phyloP scores from a whole-genome alignment of 1,140 invertebrate species.

The Druon quercuslanigerum region DNA sequence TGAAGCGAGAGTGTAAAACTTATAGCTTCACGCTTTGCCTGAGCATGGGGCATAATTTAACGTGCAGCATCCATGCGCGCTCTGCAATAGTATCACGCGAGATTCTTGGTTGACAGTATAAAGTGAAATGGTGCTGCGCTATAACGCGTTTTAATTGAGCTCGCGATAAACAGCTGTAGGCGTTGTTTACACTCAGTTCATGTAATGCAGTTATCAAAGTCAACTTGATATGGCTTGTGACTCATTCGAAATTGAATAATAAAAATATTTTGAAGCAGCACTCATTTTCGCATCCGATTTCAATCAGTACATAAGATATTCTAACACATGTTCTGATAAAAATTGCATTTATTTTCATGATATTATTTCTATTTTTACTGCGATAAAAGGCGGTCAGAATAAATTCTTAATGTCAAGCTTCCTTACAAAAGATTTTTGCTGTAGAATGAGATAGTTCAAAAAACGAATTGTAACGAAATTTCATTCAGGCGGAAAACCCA shows the following conservation, averaged over 20 bases:
- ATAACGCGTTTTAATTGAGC: constrained; percentile 28
- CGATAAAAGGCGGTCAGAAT: no score
- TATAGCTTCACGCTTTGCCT: constrained; percentile 5
- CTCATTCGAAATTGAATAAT: constrained; percentile 16
- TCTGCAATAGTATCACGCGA: neutral
- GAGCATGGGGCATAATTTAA: neutral
- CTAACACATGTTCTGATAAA: neutral
- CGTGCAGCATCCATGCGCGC: neutral
- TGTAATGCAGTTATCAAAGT: constrained; percentile 26
- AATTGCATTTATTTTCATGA: no score
- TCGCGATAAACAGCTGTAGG: constrained; percentile 18
- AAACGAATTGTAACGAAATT: no score
- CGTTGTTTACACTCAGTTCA: constrained; percentile 17
- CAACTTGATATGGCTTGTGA: constrained; percentile 7
- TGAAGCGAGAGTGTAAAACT: neutral
- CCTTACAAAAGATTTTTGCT: no score
- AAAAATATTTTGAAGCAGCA: neutral
- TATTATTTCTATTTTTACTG: no score
- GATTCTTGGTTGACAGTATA: constrained; percentile 17
- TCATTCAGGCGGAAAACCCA: no score
- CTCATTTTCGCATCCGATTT: neutral
- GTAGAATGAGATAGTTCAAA: no score
- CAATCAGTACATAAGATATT: neutral
- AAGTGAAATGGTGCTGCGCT: constrained; percentile 21
- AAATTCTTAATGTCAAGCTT: no score